Evolutionary conservation across 2,113 vertebrate genomes (phyloP).

Genomic region (Embiotoca jacksoni): DNA sequence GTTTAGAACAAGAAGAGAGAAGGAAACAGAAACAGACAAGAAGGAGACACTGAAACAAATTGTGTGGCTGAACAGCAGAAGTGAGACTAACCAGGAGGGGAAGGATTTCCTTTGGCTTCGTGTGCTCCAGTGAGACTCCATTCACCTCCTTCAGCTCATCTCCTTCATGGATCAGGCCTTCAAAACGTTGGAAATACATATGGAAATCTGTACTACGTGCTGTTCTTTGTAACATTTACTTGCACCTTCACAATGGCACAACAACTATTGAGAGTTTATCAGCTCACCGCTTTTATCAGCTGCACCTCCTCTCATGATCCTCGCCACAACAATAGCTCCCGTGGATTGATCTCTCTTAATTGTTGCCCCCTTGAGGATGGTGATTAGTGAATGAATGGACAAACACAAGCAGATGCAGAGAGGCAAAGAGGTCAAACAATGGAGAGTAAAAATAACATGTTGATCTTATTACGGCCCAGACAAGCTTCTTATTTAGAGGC

Average conservation of each 20-base stretch:
- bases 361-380: constrained; percentile 88
- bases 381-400: constrained; percentile 22
- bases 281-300: constrained; percentile 91
- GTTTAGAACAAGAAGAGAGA: neutral
- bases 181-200: constrained; percentile 43
- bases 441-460: constrained; percentile 31
- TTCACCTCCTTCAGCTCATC: constrained; percentile 96
- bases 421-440: constrained; percentile 25
- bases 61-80: neutral
- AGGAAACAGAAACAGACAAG: constrained; percentile 10
- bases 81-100: constrained; percentile 88
- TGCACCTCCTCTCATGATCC: constrained; percentile 93
- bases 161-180: constrained; percentile 95
- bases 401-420: constrained; percentile 20
- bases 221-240: neutral
- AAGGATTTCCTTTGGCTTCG: constrained; percentile 93
- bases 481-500: constrained; percentile 36
- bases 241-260: neutral
- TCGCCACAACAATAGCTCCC: constrained; percentile 90
- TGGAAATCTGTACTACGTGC: constrained; percentile 19
- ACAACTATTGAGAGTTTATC: neutral
- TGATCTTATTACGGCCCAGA: constrained; percentile 48
- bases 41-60: neutral
- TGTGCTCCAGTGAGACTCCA: constrained; percentile 90
- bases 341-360: constrained; percentile 90